Evolutionary conservation across 1,140 invertebrate species (phyloP).

Genomic region (Heliconius hermathena): DNA sequence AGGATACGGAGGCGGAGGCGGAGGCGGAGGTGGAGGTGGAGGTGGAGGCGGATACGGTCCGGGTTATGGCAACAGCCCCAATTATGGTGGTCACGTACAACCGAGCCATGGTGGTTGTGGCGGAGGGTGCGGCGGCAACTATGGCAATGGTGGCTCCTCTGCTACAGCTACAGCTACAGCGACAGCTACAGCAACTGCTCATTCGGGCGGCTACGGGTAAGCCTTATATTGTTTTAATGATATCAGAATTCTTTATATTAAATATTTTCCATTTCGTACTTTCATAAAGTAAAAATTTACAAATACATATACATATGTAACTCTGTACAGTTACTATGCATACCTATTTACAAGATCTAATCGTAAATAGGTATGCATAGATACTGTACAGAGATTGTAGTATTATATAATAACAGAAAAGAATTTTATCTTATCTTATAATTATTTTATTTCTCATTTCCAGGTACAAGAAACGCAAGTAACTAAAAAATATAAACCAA

Average conservation of each 20-base stretch:
- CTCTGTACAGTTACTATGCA: too few relatives aligned
- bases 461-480: slow-evolving; percentile 32
- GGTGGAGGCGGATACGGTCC: slow-evolving; percentile 17
- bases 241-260: too few relatives aligned
- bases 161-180: slow-evolving; percentile 26
- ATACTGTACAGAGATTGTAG: too few relatives aligned
- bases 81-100: slow-evolving; percentile 36
- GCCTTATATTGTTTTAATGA: not conserved
- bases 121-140: slow-evolving; percentile 29
- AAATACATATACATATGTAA: too few relatives aligned
- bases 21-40: slow-evolving; percentile 36
- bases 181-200: slow-evolving; percentile 28
- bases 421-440: not conserved
- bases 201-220: slow-evolving; percentile 2
- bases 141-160: slow-evolving; percentile 20
- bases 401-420: not conserved
- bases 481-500: not conserved
- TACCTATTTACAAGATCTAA: not conserved
- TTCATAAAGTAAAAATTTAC: too few relatives aligned
- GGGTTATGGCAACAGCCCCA: not conserved
- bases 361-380: too few relatives aligned
- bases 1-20: slow-evolving; percentile 38
- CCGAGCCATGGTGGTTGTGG: slow-evolving; percentile 37
- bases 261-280: too few relatives aligned
- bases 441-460: slow-evolving; percentile 12